Percentiles rank a stretch among this genome's conserved stretches.
phyloP scores from a whole-genome alignment of 2,113 vertebrate genomes.

The Monopterus albus region DNA sequence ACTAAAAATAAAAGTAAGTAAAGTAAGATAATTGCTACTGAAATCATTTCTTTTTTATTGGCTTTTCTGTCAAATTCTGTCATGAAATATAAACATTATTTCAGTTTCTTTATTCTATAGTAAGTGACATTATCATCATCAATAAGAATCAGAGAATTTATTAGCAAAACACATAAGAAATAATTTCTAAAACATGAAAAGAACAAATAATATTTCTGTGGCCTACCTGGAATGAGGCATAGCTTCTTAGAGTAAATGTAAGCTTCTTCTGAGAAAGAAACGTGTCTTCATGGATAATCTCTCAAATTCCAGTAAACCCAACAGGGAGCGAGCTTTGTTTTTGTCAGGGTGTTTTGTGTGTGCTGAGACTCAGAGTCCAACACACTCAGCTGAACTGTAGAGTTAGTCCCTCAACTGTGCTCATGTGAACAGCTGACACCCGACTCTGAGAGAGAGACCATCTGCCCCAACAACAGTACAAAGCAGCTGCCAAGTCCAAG shows the following conservation, averaged over 20 bases:
- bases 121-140: background rate
- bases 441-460: conserved; percentile 57
- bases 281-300: conserved; percentile 6
- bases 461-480: conserved; percentile 54
- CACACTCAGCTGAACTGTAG: background rate
- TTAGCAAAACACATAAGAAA: background rate
- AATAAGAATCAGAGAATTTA: background rate
- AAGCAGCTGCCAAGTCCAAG: conserved; percentile 63
- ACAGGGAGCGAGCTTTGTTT: background rate
- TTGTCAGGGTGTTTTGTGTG: conserved; percentile 22
- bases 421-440: conserved; percentile 65
- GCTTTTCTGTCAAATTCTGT: background rate
- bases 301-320: conserved; percentile 1
- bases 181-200: background rate
- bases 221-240: conserved; percentile 58
- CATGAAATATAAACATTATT: accelerated
- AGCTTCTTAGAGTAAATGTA: conserved; percentile 8
- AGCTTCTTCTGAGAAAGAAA: background rate
- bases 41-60: background rate
- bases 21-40: background rate
- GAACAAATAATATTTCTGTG: background rate
- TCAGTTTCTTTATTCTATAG: background rate
- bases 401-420: conserved; percentile 43
- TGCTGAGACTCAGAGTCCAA: conserved; percentile 13
- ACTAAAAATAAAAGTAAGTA: too few relatives aligned